These are phyloP conservation scores for Actinernus sp. DNA, from an alignment of 92 coral and sea anemone genomes.

Conservation along the genomic window DNA sequence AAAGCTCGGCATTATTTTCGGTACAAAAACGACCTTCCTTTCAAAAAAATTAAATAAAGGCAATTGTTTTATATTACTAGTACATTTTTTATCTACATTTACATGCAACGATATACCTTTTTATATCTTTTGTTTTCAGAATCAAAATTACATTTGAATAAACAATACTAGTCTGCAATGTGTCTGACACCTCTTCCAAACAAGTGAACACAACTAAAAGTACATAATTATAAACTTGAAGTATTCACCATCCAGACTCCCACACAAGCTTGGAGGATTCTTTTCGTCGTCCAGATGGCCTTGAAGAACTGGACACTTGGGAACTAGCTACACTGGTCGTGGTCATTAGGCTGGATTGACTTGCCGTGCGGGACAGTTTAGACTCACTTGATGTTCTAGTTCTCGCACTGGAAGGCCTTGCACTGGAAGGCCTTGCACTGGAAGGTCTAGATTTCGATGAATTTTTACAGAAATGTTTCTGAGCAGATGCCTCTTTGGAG, in stretches of 20 bases:
- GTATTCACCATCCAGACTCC: conserved; percentile 94
- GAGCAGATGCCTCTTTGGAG: conserved; percentile 69
- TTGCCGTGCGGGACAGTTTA: conserved; percentile 60
- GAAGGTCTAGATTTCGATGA: conserved; percentile 75
- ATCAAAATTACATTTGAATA: no score
- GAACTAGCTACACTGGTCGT: conserved; percentile 78
- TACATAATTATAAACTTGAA: no score
- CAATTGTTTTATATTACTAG: no score
- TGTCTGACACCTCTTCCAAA: no score
- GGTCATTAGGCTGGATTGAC: conserved; percentile 75
- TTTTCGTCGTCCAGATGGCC: conserved; percentile 35
- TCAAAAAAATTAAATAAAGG: no score
- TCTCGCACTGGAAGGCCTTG: conserved; percentile 79
- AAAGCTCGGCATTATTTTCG: no score
- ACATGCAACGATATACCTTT: no score
- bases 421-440: conserved; percentile 57
- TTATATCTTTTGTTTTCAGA: no score
- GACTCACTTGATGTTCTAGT: conserved; percentile 38
- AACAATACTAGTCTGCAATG: no score
- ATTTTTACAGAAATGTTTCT: conserved; percentile 67
- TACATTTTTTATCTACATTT: no score
- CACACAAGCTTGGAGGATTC: conserved; percentile 73
- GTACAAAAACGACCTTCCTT: no score
- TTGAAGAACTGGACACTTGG: conserved; percentile 64
- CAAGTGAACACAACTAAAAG: no score